These are phyloP conservation scores for Euzetes globulus DNA, from an alignment of 2,888 invertebrate genomes.

Conservation along the genomic window DNA sequence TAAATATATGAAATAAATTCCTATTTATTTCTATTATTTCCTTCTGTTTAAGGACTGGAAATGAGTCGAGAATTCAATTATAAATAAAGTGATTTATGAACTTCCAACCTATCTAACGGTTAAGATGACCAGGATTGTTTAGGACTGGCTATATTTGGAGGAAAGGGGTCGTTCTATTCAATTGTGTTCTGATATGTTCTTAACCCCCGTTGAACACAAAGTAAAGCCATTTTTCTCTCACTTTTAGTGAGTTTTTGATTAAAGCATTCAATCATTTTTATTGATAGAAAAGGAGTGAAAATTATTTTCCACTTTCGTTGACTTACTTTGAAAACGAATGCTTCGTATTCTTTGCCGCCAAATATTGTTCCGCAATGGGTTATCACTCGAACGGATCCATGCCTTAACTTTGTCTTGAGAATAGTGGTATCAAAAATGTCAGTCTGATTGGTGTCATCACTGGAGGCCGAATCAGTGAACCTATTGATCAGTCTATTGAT, in stretches of 20 bases:
- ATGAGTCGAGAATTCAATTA: neutral
- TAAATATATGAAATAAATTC: neutral
- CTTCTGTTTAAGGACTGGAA: neutral
- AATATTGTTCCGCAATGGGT: constrained; percentile 39
- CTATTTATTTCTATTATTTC: neutral
- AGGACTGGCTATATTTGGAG: no score
- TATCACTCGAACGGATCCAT: constrained; percentile 39
- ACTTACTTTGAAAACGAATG: constrained; percentile 40
- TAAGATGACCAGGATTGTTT: no score
- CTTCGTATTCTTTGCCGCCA: constrained; percentile 40
- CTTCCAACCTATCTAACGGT: neutral
- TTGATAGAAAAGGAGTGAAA: no score
- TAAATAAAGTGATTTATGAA: neutral
- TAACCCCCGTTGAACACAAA: neutral
- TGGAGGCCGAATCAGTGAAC: neutral
- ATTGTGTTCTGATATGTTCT: neutral
- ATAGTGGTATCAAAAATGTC: constrained; percentile 5
- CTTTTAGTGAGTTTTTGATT: neutral
- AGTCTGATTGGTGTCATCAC: constrained; percentile 18
- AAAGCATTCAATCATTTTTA: constrained; percentile 3
- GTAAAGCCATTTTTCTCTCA: neutral
- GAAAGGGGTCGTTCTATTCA: neutral
- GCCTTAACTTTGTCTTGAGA: constrained; percentile 15
- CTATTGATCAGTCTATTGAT: constrained; percentile 11
- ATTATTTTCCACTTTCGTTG: neutral